Conservation (phyloP, 2,797 vertebrate genomes). For the Hypotaenidia okinawae region DNA sequence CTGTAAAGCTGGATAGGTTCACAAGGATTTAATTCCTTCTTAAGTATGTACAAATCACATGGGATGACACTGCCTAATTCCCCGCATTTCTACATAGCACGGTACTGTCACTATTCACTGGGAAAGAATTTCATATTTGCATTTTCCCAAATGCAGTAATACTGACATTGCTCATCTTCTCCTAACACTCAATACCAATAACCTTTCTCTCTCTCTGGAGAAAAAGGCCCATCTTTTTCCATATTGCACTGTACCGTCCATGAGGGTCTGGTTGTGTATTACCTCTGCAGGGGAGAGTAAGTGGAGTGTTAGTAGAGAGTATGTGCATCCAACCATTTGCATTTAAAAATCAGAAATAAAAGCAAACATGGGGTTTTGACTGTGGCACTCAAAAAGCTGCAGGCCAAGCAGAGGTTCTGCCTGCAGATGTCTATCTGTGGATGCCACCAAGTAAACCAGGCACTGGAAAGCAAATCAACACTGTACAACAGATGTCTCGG, state of each 20-base stretch:
- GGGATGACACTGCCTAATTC: slow-evolving; percentile 52
- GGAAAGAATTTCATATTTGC: slow-evolving; percentile 61
- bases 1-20: slow-evolving; percentile 33
- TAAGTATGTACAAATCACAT: slow-evolving; percentile 50
- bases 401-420: neutral
- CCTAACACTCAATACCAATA: neutral
- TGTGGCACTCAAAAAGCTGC: neutral
- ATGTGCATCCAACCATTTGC: neutral
- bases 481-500: neutral
- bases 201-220: neutral
- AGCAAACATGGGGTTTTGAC: neutral
- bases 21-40: slow-evolving; percentile 47
- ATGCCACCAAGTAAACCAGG: neutral
- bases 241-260: neutral
- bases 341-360: neutral
- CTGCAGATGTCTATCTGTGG: neutral
- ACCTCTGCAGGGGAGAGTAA: neutral
- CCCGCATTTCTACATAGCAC: slow-evolving; percentile 30
- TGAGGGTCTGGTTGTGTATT: neutral
- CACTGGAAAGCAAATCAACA: neutral
- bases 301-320: neutral
- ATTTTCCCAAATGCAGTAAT: slow-evolving; percentile 37
- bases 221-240: slow-evolving; percentile 15
- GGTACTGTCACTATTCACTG: slow-evolving; percentile 19
- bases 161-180: slow-evolving; percentile 31